Percentiles rank a stretch among this genome's conserved stretches.
Conservation (phyloP, 2,888 invertebrate species). For the Anthophora plumipes region DNA sequence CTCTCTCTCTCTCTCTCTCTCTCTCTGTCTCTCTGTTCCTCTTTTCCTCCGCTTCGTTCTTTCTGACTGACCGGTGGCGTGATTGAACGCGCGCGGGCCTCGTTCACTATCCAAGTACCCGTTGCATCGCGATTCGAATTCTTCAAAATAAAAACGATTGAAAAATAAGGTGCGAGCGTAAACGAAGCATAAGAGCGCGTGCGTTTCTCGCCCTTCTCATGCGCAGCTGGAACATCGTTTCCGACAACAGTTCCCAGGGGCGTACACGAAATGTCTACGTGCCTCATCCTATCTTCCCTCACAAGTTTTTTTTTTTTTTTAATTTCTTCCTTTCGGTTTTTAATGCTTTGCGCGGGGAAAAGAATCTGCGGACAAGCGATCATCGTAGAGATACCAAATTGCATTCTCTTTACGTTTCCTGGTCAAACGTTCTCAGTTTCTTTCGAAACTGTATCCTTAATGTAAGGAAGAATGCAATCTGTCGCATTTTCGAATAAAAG, state of each 20-base stretch:
- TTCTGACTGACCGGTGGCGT: no score
- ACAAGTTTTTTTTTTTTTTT: not conserved
- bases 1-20: not conserved
- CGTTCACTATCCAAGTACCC: not conserved
- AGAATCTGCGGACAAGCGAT: no score
- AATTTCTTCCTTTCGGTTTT: no score
- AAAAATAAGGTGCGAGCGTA: conserved; percentile 46
- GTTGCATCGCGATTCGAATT: conserved; percentile 15
- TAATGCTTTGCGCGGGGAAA: no score
- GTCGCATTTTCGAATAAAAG: no score
- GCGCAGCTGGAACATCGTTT: conserved; percentile 69
- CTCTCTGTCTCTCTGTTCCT: not conserved
- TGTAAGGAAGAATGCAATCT: no score
- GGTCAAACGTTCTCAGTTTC: no score
- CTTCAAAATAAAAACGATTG: conserved; percentile 28
- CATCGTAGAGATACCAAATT: no score
- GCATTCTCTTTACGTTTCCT: no score
- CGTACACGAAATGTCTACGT: conserved; percentile 34
- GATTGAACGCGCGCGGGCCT: not conserved
- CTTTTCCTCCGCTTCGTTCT: no score
- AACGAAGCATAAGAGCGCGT: conserved; percentile 61
- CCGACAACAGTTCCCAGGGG: conserved; percentile 62
- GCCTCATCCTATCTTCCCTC: not conserved
- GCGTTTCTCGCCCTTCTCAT: conserved; percentile 66
- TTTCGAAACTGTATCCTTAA: no score